Evolutionary conservation across 2,888 invertebrate genomes (phyloP).

Genomic region (Tachina grossa): DNA sequence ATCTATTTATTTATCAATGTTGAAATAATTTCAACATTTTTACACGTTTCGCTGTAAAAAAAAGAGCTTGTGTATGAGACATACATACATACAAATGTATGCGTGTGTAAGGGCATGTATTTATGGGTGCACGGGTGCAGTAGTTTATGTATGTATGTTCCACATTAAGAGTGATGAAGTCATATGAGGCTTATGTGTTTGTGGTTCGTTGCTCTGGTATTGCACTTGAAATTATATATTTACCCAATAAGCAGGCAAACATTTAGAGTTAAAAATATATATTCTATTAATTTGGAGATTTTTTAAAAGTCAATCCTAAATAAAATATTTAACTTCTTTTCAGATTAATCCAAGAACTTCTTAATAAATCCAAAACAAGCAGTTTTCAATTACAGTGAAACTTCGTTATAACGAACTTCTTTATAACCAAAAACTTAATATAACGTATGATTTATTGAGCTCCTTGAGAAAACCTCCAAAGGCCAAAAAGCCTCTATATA

Average conservation of each 20-base stretch:
- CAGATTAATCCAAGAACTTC: too few species aligned
- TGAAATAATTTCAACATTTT: conserved; percentile 62
- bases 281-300: background rate
- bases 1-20: conserved; percentile 69
- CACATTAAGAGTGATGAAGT: conserved; percentile 55
- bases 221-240: conserved; percentile 67
- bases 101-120: conserved; percentile 5
- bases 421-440: too few species aligned
- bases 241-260: conserved; percentile 12
- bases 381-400: too few species aligned
- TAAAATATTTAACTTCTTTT: too few species aligned
- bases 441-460: too few species aligned
- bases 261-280: background rate
- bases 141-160: conserved; percentile 50
- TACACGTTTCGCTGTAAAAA: conserved; percentile 38
- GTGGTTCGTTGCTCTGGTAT: conserved; percentile 69
- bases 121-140: background rate
- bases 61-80: background rate
- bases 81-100: background rate
- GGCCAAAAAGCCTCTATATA: too few species aligned
- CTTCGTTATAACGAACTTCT: too few species aligned
- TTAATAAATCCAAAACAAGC: too few species aligned
- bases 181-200: conserved; percentile 60
- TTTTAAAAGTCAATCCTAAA: too few species aligned
- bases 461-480: too few species aligned